Evolutionary conservation across 2,888 invertebrate genomes (phyloP).

Genomic region (Therioaphis trifolii): DNA sequence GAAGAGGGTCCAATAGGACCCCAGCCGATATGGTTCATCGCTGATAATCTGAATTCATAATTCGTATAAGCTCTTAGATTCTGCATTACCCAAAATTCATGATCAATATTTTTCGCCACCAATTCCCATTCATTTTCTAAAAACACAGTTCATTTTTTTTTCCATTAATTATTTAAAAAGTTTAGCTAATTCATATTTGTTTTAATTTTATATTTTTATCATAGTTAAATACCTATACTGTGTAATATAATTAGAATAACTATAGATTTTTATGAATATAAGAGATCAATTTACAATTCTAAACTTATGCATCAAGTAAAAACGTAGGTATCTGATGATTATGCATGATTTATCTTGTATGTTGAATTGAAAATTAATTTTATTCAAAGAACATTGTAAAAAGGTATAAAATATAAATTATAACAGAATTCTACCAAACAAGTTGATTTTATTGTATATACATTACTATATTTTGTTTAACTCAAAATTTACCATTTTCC

Average conservation of each 20-base stretch:
- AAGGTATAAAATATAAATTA: neutral
- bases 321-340: too few species aligned
- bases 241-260: too few species aligned
- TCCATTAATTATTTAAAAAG: neutral
- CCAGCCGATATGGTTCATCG: slow-evolving; percentile 92
- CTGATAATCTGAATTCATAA: slow-evolving; percentile 90
- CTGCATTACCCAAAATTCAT: slow-evolving; percentile 88
- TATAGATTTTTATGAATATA: too few species aligned
- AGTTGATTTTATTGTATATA: neutral
- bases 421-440: neutral
- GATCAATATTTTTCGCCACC: slow-evolving; percentile 88
- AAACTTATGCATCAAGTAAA: neutral
- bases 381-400: neutral
- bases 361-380: neutral
- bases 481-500: slow-evolving; percentile 70
- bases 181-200: neutral
- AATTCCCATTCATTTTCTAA: slow-evolving; percentile 83
- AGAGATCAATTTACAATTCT: neutral
- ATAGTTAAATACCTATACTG: too few species aligned
- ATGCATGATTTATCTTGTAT: too few species aligned
- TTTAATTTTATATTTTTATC: neutral
- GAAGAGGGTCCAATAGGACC: slow-evolving; percentile 90
- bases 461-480: neutral
- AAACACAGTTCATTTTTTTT: slow-evolving; percentile 35
- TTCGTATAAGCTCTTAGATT: slow-evolving; percentile 82